Conservation (phyloP, 2,888 invertebrate species). For the Cantharis rufa region DNA sequence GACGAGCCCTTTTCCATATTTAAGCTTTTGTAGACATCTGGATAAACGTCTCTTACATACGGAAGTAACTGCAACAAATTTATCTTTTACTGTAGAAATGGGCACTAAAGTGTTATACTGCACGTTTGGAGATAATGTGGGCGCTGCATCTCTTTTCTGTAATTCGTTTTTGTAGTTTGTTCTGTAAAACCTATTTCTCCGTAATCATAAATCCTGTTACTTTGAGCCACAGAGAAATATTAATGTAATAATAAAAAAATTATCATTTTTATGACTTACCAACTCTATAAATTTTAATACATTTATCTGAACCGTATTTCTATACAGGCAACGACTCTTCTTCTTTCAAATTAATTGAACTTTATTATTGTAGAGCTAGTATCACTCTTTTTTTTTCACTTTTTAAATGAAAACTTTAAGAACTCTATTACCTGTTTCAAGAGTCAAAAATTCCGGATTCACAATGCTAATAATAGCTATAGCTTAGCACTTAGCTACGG, state of each 20-base stretch:
- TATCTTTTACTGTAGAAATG: background rate
- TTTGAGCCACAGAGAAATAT: background rate
- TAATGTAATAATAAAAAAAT: background rate
- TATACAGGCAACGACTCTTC: background rate
- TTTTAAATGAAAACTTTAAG: no score
- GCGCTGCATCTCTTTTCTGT: background rate
- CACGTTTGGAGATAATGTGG: background rate
- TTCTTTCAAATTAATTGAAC: background rate
- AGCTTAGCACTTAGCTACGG: no score
- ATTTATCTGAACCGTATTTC: background rate
- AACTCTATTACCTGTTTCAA: no score
- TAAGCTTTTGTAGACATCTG: background rate
- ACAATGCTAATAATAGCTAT: no score
- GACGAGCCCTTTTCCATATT: background rate
- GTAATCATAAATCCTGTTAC: background rate
- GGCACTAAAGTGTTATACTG: background rate
- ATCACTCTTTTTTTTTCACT: background rate
- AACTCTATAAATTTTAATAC: background rate
- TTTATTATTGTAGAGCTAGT: background rate
- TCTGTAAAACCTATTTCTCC: background rate
- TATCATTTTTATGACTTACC: background rate
- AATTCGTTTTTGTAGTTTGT: background rate
- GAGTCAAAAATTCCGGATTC: no score
- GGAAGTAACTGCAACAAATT: background rate
- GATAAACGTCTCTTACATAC: background rate